These are phyloP conservation scores for Hippocampus mohnikei DNA, from an alignment of 2,113 vertebrate genomes.

Conservation along the genomic window DNA sequence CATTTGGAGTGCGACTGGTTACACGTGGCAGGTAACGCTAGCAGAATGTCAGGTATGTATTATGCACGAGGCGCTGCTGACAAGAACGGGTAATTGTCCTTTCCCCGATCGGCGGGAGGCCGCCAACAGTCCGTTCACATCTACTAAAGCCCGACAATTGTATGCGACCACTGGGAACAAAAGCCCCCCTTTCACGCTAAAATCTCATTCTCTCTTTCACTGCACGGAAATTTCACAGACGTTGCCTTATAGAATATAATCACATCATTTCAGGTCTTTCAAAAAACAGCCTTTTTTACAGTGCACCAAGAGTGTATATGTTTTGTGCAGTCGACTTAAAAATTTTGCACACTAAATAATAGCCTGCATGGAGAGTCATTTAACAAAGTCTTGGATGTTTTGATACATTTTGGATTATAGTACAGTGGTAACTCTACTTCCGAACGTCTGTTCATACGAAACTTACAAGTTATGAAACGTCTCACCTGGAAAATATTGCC, in stretches of 20 bases:
- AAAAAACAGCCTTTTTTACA: not conserved
- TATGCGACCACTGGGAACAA: slow-evolving; percentile 45
- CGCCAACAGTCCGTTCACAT: slow-evolving; percentile 41
- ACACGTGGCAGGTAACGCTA: slow-evolving; percentile 79
- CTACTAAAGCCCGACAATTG: slow-evolving; percentile 22
- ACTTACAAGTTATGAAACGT: too few species aligned
- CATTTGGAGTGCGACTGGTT: slow-evolving; percentile 83
- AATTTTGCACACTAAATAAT: not conserved
- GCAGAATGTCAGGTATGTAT: slow-evolving; percentile 79
- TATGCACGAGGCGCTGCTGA: slow-evolving; percentile 73
- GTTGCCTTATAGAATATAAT: not conserved
- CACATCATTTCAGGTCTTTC: not conserved
- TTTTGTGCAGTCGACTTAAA: not conserved
- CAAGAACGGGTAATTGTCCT: slow-evolving; percentile 73
- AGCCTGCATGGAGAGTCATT: not conserved
- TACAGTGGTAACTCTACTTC: too few species aligned
- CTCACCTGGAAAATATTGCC: too few species aligned
- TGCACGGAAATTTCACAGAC: not conserved
- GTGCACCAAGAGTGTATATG: not conserved
- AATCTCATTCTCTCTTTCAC: not conserved
- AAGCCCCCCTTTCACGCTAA: not conserved
- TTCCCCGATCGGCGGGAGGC: slow-evolving; percentile 47
- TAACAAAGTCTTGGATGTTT: not conserved
- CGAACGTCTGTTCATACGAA: too few species aligned
- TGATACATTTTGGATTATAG: not conserved